phyloP scores from a whole-genome alignment of 2,888 invertebrate species.

The Stenotaenia linearis region DNA sequence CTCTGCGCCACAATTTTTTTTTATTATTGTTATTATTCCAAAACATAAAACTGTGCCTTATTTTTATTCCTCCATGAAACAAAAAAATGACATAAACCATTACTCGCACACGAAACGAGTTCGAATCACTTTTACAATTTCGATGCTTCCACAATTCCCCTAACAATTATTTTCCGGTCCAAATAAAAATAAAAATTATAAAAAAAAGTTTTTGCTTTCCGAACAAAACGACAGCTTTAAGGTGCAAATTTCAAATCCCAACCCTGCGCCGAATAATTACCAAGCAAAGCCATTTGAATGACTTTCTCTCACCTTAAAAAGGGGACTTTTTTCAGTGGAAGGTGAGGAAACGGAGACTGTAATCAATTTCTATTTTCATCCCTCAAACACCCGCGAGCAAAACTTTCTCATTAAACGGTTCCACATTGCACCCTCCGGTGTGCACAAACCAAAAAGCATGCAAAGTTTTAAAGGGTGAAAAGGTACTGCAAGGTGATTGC shows the following conservation, averaged over 20 bases:
- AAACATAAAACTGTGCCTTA: neutral
- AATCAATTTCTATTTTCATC: slow-evolving; percentile 15
- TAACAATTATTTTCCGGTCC: neutral
- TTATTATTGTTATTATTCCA: slow-evolving; percentile 15
- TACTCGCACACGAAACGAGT: neutral
- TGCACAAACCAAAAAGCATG: neutral
- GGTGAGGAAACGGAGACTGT: neutral
- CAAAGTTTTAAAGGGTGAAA: neutral
- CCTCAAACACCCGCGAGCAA: neutral
- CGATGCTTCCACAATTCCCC: neutral
- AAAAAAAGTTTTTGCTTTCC: no score
- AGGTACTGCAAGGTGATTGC: neutral
- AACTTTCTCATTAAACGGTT: slow-evolving; percentile 1
- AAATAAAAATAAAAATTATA: neutral
- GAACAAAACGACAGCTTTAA: neutral
- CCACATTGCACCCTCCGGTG: neutral
- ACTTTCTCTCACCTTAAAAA: neutral
- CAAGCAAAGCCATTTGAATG: neutral
- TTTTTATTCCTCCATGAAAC: neutral
- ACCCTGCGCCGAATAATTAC: neutral
- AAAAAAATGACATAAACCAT: neutral
- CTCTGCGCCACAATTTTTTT: neutral
- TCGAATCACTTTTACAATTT: neutral
- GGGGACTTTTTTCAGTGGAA: neutral
- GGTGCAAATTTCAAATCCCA: neutral